A percentile compares a stretch with the other conserved stretches of the same genome.
These are phyloP conservation scores for Prionace glauca DNA, from an alignment of 2,797 vertebrate genomes.

Conservation along the genomic window DNA sequence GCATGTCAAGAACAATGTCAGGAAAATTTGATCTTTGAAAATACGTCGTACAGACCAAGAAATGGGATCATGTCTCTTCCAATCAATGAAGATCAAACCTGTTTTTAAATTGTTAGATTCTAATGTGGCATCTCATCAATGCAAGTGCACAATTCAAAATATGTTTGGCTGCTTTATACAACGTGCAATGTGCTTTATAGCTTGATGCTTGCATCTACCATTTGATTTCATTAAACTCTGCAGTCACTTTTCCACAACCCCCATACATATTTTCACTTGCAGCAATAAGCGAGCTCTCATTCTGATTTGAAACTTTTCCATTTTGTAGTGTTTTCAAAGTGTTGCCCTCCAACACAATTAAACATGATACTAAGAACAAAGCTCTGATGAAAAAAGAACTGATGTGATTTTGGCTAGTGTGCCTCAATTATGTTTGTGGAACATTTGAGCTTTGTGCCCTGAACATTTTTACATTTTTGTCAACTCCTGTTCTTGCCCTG, in stretches of 20 bases:
- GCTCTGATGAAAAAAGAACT: neutral
- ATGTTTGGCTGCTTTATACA: neutral
- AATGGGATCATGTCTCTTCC: neutral
- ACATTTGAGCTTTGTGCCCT: neutral
- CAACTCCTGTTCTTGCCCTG: neutral
- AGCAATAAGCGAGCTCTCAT: neutral
- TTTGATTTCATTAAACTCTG: neutral
- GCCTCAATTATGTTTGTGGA: neutral
- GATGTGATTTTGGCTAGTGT: neutral
- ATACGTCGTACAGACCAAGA: neutral
- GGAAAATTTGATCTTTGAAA: slow-evolving; percentile 28
- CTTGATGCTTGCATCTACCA: neutral
- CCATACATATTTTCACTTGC: neutral
- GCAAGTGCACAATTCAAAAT: neutral
- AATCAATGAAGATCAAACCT: neutral
- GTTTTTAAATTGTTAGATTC: neutral
- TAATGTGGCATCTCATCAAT: slow-evolving; percentile 15
- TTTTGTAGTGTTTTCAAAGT: neutral
- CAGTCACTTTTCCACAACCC: neutral
- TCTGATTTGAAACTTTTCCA: neutral
- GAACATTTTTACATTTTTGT: neutral
- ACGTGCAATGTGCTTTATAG: neutral
- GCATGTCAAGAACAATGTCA: neutral
- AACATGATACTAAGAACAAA: neutral
- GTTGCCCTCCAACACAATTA: neutral